Conservation (phyloP, 1,140 invertebrate genomes). For the Solenopsis fugax region DNA sequence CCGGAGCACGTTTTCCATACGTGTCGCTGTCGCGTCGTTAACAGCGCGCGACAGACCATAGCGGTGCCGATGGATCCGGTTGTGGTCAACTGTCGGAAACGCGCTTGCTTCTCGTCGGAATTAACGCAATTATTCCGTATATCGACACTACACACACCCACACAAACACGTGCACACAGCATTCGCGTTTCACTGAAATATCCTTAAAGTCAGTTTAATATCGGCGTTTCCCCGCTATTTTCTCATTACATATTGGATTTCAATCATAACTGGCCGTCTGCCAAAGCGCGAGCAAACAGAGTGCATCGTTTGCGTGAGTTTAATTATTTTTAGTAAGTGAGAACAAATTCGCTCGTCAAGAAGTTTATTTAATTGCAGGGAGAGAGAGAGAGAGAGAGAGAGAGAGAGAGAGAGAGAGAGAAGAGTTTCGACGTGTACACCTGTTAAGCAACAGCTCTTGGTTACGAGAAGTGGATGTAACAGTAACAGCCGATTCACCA, state of each 20-base stretch:
- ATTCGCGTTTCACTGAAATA: background rate
- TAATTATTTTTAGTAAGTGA: conserved; percentile 68
- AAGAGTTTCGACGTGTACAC: conserved; percentile 32
- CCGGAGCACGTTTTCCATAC: background rate
- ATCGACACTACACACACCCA: background rate
- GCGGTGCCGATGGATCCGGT: conserved; percentile 1
- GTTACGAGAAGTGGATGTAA: conserved; percentile 9
- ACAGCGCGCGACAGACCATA: background rate
- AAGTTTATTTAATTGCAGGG: conserved; percentile 14
- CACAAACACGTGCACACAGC: background rate
- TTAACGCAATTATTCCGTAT: conserved; percentile 37
- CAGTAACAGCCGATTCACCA: conserved; percentile 14
- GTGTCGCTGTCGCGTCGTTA: background rate
- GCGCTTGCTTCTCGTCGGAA: background rate
- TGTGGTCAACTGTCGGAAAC: background rate
- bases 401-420: background rate
- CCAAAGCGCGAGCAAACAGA: conserved; percentile 61
- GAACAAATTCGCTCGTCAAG: conserved; percentile 36
- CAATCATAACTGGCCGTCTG: conserved; percentile 63
- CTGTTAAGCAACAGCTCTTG: conserved; percentile 41
- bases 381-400: background rate
- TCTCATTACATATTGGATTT: conserved; percentile 66
- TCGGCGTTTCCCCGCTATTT: conserved; percentile 34
- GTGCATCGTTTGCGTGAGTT: conserved; percentile 19
- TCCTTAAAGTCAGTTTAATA: conserved; percentile 31